phyloP scores from a whole-genome alignment of 2,113 vertebrate species.

The Atractosteus spatula region DNA sequence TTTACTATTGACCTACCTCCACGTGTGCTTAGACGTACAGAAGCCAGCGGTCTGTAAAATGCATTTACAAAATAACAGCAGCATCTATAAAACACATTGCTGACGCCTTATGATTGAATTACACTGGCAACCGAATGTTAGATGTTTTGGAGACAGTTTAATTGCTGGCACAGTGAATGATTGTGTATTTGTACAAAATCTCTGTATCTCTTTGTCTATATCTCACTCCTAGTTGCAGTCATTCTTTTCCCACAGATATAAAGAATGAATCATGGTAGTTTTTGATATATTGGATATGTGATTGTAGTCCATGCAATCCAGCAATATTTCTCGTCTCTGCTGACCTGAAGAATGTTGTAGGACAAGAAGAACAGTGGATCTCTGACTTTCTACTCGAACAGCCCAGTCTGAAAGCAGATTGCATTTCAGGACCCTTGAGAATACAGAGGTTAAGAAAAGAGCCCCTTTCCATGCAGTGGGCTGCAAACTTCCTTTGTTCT shows the following conservation, averaged over 20 bases:
- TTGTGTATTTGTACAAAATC: background rate
- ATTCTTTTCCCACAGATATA: background rate
- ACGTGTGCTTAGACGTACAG: too few relatives aligned
- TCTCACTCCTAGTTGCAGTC: too few relatives aligned
- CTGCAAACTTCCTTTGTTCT: constrained; percentile 19
- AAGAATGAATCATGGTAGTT: background rate
- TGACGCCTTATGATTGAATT: too few relatives aligned
- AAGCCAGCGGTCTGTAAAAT: too few relatives aligned
- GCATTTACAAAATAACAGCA: too few relatives aligned
- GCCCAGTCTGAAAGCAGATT: constrained; percentile 16
- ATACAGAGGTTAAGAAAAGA: constrained; percentile 17
- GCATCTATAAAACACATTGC: too few relatives aligned
- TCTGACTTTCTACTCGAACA: constrained; percentile 1
- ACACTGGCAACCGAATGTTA: too few relatives aligned
- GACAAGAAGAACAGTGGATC: background rate
- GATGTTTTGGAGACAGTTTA: too few relatives aligned
- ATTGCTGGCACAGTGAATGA: too few relatives aligned
- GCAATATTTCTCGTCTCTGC: background rate
- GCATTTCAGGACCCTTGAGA: constrained; percentile 20
- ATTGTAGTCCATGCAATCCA: background rate
- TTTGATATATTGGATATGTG: background rate
- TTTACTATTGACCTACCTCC: too few relatives aligned
- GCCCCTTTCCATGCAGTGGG: constrained; percentile 10
- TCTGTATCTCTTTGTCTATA: background rate
- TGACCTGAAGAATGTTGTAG: background rate